phyloP scores from a whole-genome alignment of 2,888 invertebrate species.

The Sthenelais limicola region DNA sequence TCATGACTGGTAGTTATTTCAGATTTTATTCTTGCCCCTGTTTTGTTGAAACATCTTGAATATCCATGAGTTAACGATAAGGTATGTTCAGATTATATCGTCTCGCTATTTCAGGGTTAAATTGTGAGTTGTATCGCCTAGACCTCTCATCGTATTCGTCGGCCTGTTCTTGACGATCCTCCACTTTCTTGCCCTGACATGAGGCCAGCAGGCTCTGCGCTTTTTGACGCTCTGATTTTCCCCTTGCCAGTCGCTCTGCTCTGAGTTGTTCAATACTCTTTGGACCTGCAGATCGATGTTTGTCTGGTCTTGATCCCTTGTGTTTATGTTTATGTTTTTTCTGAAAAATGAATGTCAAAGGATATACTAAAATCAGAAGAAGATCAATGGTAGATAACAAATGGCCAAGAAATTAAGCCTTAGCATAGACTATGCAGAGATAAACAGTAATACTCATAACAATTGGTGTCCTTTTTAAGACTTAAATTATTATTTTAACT shows the following conservation, averaged over 20 bases:
- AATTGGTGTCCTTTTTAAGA: no score
- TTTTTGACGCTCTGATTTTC: constrained; percentile 83
- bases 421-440: no score
- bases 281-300: constrained; percentile 53
- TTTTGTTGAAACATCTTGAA: no score
- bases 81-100: constrained; percentile 41
- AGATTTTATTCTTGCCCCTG: no score
- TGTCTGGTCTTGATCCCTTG: constrained; percentile 52
- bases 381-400: no score
- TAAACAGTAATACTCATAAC: no score
- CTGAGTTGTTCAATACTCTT: constrained; percentile 80
- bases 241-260: constrained; percentile 85
- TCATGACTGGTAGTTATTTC: no score
- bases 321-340: constrained; percentile 62
- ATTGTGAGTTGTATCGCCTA: constrained; percentile 95
- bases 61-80: no score
- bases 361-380: no score
- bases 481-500: no score
- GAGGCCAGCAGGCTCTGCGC: constrained; percentile 82
- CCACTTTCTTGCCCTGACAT: constrained; percentile 75
- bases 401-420: no score
- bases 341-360: no score
- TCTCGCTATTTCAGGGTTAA: constrained; percentile 82
- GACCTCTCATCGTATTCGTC: constrained; percentile 72
- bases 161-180: constrained; percentile 40